Evolutionary conservation across 2,113 vertebrate species (phyloP).

Genomic region (Tiliqua scincoides): DNA sequence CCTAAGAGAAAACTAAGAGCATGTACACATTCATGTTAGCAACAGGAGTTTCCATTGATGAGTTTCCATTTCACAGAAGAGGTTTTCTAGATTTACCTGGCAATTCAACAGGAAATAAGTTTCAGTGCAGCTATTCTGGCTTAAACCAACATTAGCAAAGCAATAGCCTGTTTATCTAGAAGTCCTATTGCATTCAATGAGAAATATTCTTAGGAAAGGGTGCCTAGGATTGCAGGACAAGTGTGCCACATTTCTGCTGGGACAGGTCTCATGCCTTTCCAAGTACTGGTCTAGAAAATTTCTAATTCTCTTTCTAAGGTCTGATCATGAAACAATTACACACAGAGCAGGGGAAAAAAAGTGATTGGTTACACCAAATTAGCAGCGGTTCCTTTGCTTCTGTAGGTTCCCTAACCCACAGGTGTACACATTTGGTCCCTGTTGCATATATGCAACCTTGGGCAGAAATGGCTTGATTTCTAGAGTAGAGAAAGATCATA

Average conservation of each 20-base stretch:
- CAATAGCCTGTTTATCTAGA: not conserved
- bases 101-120: not conserved
- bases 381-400: accelerated
- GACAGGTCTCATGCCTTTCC: accelerated
- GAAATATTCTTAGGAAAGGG: too few relatives aligned
- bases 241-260: accelerated
- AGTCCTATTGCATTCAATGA: too few relatives aligned
- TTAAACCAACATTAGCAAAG: accelerated
- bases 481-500: not conserved
- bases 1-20: not conserved
- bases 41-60: not conserved
- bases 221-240: too few relatives aligned
- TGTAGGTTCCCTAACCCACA: too few relatives aligned
- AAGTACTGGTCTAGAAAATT: not conserved
- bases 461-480: too few relatives aligned
- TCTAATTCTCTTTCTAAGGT: not conserved
- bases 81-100: not conserved
- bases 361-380: not conserved
- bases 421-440: too few relatives aligned
- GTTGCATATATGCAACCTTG: too few relatives aligned
- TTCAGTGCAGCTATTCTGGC: accelerated
- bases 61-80: accelerated
- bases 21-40: accelerated
- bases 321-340: not conserved
- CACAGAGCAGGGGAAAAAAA: accelerated